Evolutionary conservation across 2,888 invertebrate genomes (phyloP).

Genomic region (Trachelus tabidus): DNA sequence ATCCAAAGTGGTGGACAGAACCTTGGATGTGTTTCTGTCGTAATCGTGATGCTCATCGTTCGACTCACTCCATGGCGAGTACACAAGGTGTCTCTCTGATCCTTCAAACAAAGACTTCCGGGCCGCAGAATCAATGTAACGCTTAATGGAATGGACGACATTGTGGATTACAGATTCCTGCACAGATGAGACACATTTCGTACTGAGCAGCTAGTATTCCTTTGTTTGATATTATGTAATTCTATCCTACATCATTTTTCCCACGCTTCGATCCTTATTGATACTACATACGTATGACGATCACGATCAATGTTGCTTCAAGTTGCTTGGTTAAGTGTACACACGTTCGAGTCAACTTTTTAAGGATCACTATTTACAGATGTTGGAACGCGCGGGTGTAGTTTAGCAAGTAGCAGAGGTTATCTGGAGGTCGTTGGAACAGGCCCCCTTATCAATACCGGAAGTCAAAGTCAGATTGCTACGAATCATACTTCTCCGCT

Average conservation of each 20-base stretch:
- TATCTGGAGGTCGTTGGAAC: conserved; percentile 51
- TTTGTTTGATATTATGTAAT: not conserved
- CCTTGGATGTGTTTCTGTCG: conserved; percentile 43
- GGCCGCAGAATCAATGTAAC: not conserved
- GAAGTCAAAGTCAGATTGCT: conserved; percentile 33
- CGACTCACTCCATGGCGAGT: conserved; percentile 62
- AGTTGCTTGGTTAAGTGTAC: not conserved
- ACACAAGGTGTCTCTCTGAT: conserved; percentile 56
- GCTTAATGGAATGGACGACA: not conserved
- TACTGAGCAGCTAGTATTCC: no score
- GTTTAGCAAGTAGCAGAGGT: conserved; percentile 57
- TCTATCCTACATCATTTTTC: conserved; percentile 4
- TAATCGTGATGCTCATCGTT: conserved; percentile 43
- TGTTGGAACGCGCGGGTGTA: conserved; percentile 54
- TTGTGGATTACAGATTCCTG: not conserved
- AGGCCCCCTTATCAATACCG: conserved; percentile 26
- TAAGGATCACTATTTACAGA: conserved; percentile 35
- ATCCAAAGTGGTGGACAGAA: conserved; percentile 41
- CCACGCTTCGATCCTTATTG: not conserved
- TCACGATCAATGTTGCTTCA: not conserved
- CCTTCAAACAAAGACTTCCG: conserved; percentile 6
- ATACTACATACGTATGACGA: not conserved
- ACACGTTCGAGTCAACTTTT: not conserved
- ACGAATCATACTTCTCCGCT: conserved; percentile 44
- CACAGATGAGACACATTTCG: not conserved